Base-by-base conservation (phyloP, 2,888 invertebrate species). In the Dexiosoma caninum region DNA sequence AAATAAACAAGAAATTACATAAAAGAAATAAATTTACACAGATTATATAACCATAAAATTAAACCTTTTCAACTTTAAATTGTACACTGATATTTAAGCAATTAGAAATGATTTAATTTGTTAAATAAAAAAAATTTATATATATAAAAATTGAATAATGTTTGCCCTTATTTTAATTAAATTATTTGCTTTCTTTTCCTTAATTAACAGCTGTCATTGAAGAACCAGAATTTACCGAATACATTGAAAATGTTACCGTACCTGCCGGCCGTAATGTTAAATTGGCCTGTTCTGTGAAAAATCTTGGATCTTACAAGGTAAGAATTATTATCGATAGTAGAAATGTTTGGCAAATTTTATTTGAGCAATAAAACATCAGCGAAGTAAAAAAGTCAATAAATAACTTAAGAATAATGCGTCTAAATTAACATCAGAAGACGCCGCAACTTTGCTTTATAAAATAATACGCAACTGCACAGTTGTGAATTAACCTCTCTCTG, bases 221-320 rank as follows among this genome's bases (percentile, higher is more conserved):
- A 88, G 97, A 97, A 91, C 97, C 97, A 40, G 96, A 96, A 91
- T 97, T 97, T 91, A 94, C 95, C 81, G 96, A 96, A 90, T 93
- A 95, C 87, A 97, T 97, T 88, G 95, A 96, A 91, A 97, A 97
- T 91, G 95, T 96, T 87, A 97, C 97, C 81, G 96, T 90, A 87
- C 91, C 90, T 86, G 96, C 96, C 80, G 97, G 97, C 83, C 93
- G 97, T 85, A 96, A 94, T 90, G 95, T 97, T 86, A 95, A 95
- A 87, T 93, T 97, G 86, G 95, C 96, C 70, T 97, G 97, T 91
- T 95, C 96, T 40, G 97, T 97, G 85, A 96, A 96, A 91, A 96
- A 97, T 91, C 93, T 97, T 80, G 97, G 96, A 85, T 94, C 95
- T 49, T 97, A 95, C 90, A 97, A 97, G 94, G 97, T 97, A 92